A percentile compares a stretch with the other conserved stretches of the same genome.
Conservation (phyloP, 1,140 invertebrate genomes). For the Drosophila kanapiae region DNA sequence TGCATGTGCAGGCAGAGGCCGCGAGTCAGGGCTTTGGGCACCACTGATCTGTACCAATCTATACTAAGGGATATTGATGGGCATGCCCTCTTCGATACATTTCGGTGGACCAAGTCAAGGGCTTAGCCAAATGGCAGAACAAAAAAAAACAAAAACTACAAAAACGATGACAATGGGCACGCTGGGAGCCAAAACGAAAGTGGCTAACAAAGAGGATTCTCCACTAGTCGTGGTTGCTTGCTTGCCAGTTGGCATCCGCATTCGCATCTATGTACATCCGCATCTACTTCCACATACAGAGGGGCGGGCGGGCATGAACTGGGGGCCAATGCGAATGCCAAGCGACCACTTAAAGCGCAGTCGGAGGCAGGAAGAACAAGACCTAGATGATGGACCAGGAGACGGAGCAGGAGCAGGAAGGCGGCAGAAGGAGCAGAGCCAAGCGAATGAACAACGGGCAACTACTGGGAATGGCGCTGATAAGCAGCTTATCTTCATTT, state of each 20-base stretch:
- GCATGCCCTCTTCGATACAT: slow-evolving; percentile 18
- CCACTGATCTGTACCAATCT: background rate
- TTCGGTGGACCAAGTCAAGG: slow-evolving; percentile 19
- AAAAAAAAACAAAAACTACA: slow-evolving; percentile 11
- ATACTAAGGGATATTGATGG: background rate
- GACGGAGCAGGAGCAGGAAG: background rate
- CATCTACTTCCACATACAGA: slow-evolving; percentile 32
- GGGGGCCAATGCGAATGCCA: slow-evolving; percentile 58
- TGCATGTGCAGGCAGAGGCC: no score
- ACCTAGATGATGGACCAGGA: slow-evolving; percentile 26
- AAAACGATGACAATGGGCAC: slow-evolving; percentile 55
- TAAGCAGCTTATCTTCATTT: slow-evolving; percentile 83
- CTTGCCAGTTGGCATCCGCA: slow-evolving; percentile 59
- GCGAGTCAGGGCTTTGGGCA: no score
- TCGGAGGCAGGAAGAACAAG: slow-evolving; percentile 26
- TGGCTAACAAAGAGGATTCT: slow-evolving; percentile 43
- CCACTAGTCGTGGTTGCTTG: slow-evolving; percentile 49
- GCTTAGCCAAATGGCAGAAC: slow-evolving; percentile 53
- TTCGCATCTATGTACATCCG: slow-evolving; percentile 42
- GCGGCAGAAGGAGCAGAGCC: background rate
- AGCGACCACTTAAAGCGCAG: slow-evolving; percentile 66
- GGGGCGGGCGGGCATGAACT: slow-evolving; percentile 28
- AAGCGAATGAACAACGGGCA: slow-evolving; percentile 44
- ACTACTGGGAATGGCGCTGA: slow-evolving; percentile 78
- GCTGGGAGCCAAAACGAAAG: slow-evolving; percentile 55